Conservation (phyloP, 2,113 vertebrate genomes). For the Brachyhypopomus occidentalis region DNA sequence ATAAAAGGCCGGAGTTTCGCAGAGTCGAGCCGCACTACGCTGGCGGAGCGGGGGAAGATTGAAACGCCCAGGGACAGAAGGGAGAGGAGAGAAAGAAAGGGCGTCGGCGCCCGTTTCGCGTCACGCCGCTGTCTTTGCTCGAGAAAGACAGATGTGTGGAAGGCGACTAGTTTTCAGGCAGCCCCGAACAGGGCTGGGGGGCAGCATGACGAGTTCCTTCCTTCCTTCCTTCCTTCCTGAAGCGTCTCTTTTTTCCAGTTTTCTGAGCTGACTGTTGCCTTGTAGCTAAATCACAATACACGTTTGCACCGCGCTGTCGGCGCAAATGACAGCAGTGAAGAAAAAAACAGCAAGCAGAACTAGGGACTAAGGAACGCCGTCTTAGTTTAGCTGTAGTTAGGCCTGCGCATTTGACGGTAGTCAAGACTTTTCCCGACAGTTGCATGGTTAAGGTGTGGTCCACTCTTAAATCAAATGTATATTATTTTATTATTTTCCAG, state of each 20-base stretch:
- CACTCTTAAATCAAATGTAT: too few species aligned
- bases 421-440: not conserved
- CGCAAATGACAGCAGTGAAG: not conserved
- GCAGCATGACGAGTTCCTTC: constrained; percentile 68
- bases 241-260: not conserved
- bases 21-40: constrained; percentile 28
- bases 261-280: constrained; percentile 13
- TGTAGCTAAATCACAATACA: not conserved
- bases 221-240: constrained; percentile 69
- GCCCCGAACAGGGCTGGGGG: constrained; percentile 56
- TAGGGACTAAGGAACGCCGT: not conserved
- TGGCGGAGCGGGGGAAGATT: constrained; percentile 24
- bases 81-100: not conserved
- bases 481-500: too few species aligned
- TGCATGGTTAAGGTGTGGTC: not conserved
- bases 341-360: not conserved
- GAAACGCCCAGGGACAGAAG: not conserved
- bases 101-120: constrained; percentile 30
- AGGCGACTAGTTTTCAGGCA: constrained; percentile 26
- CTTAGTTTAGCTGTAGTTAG: not conserved
- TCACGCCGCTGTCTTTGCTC: constrained; percentile 57
- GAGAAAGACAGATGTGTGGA: constrained; percentile 50
- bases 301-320: not conserved
- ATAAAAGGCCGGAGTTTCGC: constrained; percentile 67
- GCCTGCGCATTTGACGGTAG: not conserved